A percentile compares a stretch with the other conserved stretches of the same genome.
Conservation (phyloP, 2,797 vertebrate genomes). For the Pterois miles region DNA sequence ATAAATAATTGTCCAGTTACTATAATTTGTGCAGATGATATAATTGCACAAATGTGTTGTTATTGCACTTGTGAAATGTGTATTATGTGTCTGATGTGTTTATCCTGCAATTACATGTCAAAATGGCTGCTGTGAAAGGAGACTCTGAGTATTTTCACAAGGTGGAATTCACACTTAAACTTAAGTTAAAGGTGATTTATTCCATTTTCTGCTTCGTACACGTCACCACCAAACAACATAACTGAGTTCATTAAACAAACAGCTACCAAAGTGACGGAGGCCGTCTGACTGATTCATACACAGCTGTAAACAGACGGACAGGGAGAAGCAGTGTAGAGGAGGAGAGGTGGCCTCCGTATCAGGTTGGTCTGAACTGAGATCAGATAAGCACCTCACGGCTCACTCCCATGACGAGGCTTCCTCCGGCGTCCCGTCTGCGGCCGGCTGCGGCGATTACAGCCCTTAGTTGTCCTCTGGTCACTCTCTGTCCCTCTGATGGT, state of each 20-base stretch:
- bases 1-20: too few species aligned
- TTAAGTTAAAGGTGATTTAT: neutral
- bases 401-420: constrained; percentile 86
- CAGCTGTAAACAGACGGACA: neutral
- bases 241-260: neutral
- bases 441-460: constrained; percentile 68
- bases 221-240: neutral
- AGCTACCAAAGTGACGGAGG: neutral
- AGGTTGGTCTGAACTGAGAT: constrained; percentile 67
- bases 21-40: too few species aligned
- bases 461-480: constrained; percentile 64
- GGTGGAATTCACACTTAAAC: neutral
- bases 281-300: neutral
- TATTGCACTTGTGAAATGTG: too few species aligned
- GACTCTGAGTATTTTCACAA: neutral
- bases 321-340: constrained; percentile 2
- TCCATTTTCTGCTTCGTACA: neutral
- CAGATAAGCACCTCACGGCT: constrained; percentile 75
- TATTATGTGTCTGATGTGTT: too few species aligned
- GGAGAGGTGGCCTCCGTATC: constrained; percentile 36
- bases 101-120: too few species aligned
- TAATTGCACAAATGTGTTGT: too few species aligned
- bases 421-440: constrained; percentile 80
- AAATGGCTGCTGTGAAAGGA: too few species aligned
- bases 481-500: constrained; percentile 76